Conservation (phyloP, 1,140 invertebrate genomes). For the Sarcophaga bullata region DNA sequence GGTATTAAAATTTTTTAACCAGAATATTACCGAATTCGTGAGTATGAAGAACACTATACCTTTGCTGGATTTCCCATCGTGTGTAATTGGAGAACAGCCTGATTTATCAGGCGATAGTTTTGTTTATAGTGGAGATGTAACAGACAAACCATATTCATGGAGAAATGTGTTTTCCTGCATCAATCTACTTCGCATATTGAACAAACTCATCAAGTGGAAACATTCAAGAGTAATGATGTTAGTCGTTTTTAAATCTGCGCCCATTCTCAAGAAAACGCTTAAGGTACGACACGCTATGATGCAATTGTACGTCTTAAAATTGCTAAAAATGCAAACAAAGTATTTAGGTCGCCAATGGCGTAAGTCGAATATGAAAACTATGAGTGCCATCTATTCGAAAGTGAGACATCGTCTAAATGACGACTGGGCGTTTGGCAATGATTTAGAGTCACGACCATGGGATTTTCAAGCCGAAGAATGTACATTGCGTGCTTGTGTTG, state of each 20-base stretch:
- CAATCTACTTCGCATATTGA: slow-evolving; percentile 95
- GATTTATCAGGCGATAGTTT: slow-evolving; percentile 94
- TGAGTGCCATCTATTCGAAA: slow-evolving; percentile 99
- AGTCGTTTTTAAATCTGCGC: slow-evolving; percentile 99
- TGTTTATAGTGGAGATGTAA: slow-evolving; percentile 74
- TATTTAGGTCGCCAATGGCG: slow-evolving; percentile 99
- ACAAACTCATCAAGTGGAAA: slow-evolving; percentile 99
- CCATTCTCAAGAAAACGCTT: slow-evolving; percentile 95
- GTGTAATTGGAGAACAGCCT: slow-evolving; percentile 95
- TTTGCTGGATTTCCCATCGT: slow-evolving; percentile 94
- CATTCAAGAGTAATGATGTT: slow-evolving; percentile 99
- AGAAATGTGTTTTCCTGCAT: slow-evolving; percentile 98
- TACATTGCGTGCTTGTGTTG: slow-evolving; percentile 90
- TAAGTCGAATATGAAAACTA: slow-evolving; percentile 99
- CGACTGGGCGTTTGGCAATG: slow-evolving; percentile 99
- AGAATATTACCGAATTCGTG: slow-evolving; percentile 96
- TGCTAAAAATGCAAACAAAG: slow-evolving; percentile 99
- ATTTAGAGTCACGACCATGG: slow-evolving; percentile 97
- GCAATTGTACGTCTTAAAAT: slow-evolving; percentile 97
- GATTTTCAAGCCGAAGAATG: slow-evolving; percentile 99
- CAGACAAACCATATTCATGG: slow-evolving; percentile 94
- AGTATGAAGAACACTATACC: slow-evolving; percentile 95
- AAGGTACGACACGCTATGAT: slow-evolving; percentile 97
- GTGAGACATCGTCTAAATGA: slow-evolving; percentile 95
- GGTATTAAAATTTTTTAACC: slow-evolving; percentile 99